Evolutionary conservation across 37 sponge, comb jelly and placozoan genomes (phyloP).

Genomic region (Petrosia ficiformis): DNA sequence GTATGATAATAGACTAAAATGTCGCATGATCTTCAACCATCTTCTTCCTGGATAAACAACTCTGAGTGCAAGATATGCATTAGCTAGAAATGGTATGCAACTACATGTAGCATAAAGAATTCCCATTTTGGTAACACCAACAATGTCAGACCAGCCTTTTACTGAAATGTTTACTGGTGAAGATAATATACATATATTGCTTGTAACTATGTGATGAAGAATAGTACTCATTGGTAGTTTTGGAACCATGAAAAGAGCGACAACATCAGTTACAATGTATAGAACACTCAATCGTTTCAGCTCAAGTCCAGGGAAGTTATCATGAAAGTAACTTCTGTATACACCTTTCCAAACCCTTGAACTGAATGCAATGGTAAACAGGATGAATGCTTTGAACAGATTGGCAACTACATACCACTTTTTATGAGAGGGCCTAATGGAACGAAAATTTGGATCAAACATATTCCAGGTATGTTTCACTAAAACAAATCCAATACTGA

Average conservation of each 20-base stretch:
- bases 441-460: conserved; percentile 45
- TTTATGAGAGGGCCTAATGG: conserved; percentile 73
- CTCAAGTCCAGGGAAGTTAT: conserved; percentile 24
- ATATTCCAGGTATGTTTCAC: conserved; percentile 24
- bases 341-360: conserved; percentile 35
- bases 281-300: conserved; percentile 49
- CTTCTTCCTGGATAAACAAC: conserved; percentile 68
- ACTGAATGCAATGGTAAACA: conserved; percentile 37
- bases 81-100: conserved; percentile 61
- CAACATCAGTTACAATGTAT: conserved; percentile 74
- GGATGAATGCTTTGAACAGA: conserved; percentile 60
- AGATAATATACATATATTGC: conserved; percentile 20
- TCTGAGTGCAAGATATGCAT: conserved; percentile 76
- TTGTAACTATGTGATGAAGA: conserved; percentile 68
- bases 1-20: conserved; percentile 56
- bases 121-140: conserved; percentile 72
- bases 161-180: conserved; percentile 30
- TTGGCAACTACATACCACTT: conserved; percentile 89
- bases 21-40: conserved; percentile 21
- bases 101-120: conserved; percentile 72
- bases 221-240: conserved; percentile 75
- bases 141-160: conserved; percentile 48
- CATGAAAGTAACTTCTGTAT: conserved; percentile 23
- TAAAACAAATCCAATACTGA: conserved; percentile 17
- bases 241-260: conserved; percentile 77